Base-by-base conservation (phyloP, 2,113 vertebrate species). In the Ornithorhynchus anatinus region DNA sequence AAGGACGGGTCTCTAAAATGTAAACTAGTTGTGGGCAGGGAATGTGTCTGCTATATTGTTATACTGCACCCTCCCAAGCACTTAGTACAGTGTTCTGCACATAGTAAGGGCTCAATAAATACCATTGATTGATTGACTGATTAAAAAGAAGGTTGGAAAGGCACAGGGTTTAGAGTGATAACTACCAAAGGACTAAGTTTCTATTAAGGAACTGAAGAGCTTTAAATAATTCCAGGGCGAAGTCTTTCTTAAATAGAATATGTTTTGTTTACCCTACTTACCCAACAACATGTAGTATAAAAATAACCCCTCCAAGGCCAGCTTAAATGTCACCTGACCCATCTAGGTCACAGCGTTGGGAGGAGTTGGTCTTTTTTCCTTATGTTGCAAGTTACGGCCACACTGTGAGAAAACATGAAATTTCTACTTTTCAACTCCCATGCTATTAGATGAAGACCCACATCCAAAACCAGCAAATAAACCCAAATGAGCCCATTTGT, bases 211-310 rank as follows among this genome's bases (percentile, higher is more conserved):
- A 61, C 45, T 45, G 45, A 71, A 47, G 23, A 67, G 29, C 33
- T 69, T 65, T 58, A 69, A 75, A 75, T 67, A 77, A 84, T 75
- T 80, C 74, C 68, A 64, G 63, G 22, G 9, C 31, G 11, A 53
- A 11, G 9, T 6, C 45, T 73, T 71, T 76, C 31, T 65, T 40
- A 78, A 20, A 29, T n/a, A 45, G 33, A 63, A 32, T 54, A 5
- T 10, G 60, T 32, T 42, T 77, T 75, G 53, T 25, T 79, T 44
- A 50, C 1, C 6, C 53, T 79, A 31, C 29, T 16, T 66, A 10
- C 31, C 16, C 59, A 59, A 27, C 12, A 63, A 11, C 22, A 39
- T 38, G n/a, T 57, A 59, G 20, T 59, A 43, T 69, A 59, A 68
- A 76, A 80, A 80, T 62, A 79, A 66, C 33, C 8, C 40, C 36